A percentile compares a stretch with the other conserved stretches of the same genome.
These are phyloP conservation scores for Bos javanicus DNA, from an alignment of 2,113 vertebrate genomes.

Conservation along the genomic window DNA sequence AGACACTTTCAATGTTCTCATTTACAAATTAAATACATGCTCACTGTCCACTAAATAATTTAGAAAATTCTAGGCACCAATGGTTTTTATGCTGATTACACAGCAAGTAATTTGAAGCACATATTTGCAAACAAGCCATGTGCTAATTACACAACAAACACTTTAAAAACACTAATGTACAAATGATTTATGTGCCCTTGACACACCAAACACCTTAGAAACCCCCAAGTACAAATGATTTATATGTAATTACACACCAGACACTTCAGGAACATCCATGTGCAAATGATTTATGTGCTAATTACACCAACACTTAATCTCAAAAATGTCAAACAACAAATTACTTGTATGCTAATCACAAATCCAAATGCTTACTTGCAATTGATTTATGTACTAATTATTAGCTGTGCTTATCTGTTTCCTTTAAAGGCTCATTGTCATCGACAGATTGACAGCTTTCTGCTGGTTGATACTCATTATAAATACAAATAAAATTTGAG, in stretches of 20 bases:
- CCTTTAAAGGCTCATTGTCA: slow-evolving; percentile 33
- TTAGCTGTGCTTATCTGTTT: slow-evolving; percentile 46
- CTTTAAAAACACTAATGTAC: background rate
- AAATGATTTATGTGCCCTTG: background rate
- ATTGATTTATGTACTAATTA: slow-evolving; percentile 49
- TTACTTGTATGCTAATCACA: slow-evolving; percentile 45
- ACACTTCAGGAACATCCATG: slow-evolving; percentile 13
- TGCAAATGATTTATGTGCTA: slow-evolving; percentile 65
- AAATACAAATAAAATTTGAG: background rate
- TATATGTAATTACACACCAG: slow-evolving; percentile 40
- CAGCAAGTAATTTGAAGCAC: background rate
- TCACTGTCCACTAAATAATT: background rate
- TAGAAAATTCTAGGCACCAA: background rate
- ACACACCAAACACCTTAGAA: slow-evolving; percentile 20
- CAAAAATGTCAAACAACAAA: slow-evolving; percentile 55
- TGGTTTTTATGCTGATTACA: background rate
- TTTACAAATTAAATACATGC: background rate
- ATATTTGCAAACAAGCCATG: slow-evolving; percentile 6
- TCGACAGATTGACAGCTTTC: slow-evolving; percentile 24
- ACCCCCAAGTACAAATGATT: slow-evolving; percentile 17
- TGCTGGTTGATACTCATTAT: background rate
- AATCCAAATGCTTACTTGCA: slow-evolving; percentile 11
- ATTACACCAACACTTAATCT: slow-evolving; percentile 61
- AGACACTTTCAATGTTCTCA: background rate
- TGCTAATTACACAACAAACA: slow-evolving; percentile 57